Conservation (phyloP, 2,888 invertebrate genomes). For the Watsonalla cultraria region DNA sequence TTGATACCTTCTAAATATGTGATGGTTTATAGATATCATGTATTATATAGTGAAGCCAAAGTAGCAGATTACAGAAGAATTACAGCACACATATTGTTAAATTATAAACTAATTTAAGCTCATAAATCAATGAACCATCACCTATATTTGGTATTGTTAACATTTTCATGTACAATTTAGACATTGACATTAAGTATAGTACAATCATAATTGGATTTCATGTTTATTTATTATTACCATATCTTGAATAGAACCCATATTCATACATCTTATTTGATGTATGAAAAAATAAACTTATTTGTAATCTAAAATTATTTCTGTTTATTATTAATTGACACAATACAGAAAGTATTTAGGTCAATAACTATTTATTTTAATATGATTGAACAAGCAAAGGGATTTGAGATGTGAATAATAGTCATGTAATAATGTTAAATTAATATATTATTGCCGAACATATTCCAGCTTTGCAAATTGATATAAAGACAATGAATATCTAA, state of each 20-base stretch:
- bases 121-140: constrained; percentile 25
- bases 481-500: not conserved
- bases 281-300: too few relatives aligned
- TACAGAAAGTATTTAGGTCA: too few relatives aligned
- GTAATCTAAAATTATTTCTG: too few relatives aligned
- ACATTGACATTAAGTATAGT: constrained; percentile 28
- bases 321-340: too few relatives aligned
- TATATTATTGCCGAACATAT: too few relatives aligned
- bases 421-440: too few relatives aligned
- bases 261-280: too few relatives aligned
- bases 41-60: constrained; percentile 38
- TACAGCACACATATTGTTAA: constrained; percentile 18
- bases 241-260: too few relatives aligned
- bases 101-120: constrained; percentile 15
- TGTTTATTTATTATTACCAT: not conserved
- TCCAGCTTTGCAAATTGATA: not conserved
- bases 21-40: constrained; percentile 12
- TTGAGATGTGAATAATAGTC: too few relatives aligned
- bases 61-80: constrained; percentile 26
- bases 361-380: too few relatives aligned
- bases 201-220: not conserved
- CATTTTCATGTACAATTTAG: constrained; percentile 18
- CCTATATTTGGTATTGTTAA: constrained; percentile 23
- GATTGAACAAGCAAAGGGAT: too few relatives aligned
- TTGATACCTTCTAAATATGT: too few relatives aligned